Evolutionary conservation across 2,113 vertebrate species (phyloP).

Genomic region (Thinocorus orbignyianus): DNA sequence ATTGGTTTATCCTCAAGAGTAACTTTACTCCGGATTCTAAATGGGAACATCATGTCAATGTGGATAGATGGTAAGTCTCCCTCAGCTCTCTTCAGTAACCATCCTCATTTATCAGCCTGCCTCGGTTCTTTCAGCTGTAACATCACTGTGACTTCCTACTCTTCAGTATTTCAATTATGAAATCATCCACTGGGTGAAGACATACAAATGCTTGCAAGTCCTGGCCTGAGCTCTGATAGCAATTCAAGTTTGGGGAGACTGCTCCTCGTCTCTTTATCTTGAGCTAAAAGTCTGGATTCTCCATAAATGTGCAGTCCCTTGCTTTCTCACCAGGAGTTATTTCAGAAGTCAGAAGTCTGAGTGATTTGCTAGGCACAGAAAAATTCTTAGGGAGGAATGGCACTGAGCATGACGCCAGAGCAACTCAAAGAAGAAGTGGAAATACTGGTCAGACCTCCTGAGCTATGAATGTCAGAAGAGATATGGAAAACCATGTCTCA

Average conservation of each 20-base stretch:
- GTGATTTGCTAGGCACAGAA: neutral
- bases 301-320: neutral
- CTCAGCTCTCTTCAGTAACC: neutral
- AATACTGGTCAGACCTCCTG: neutral
- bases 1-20: neutral
- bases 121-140: neutral
- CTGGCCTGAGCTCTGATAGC: neutral
- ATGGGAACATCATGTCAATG: neutral
- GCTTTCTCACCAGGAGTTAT: neutral
- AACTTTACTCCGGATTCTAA: neutral
- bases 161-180: neutral
- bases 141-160: neutral
- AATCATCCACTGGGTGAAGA: neutral
- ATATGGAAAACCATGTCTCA: neutral
- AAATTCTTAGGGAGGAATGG: neutral
- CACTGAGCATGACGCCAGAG: neutral
- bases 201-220: neutral
- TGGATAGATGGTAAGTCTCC: neutral
- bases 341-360: neutral
- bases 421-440: neutral
- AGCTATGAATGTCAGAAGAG: neutral
- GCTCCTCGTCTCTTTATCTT: neutral
- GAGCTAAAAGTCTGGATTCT: neutral
- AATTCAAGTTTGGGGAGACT: neutral
- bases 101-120: neutral